Conservation (phyloP, 2,797 vertebrate genomes). For the Cirrhinus molitorella region DNA sequence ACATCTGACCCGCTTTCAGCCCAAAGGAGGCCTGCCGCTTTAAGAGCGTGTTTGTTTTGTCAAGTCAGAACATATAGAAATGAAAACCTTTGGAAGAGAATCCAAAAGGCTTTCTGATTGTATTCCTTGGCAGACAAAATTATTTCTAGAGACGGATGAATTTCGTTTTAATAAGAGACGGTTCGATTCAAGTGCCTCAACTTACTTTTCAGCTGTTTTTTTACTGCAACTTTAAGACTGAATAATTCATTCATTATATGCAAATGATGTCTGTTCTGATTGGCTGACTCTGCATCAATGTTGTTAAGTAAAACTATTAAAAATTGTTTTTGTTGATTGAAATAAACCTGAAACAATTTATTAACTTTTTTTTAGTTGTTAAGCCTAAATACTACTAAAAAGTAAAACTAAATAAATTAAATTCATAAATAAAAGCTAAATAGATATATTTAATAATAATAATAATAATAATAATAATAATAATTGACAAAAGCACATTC, state of each 20-base stretch:
- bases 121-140: slow-evolving; percentile 10
- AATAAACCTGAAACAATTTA: background rate
- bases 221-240: background rate
- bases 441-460: background rate
- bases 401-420: background rate
- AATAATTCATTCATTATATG: background rate
- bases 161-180: background rate
- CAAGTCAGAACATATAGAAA: slow-evolving; percentile 30
- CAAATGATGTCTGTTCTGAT: background rate
- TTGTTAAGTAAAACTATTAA: background rate
- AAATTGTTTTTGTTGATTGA: background rate
- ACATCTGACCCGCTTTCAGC: slow-evolving; percentile 51
- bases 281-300: background rate
- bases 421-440: background rate
- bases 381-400: background rate
- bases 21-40: background rate
- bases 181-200: too few species aligned
- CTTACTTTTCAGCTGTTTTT: background rate
- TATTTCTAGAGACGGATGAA: background rate
- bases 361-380: background rate
- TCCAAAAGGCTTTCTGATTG: slow-evolving; percentile 15
- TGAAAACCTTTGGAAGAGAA: background rate
- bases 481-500: too few species aligned
- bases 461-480: background rate
- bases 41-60: slow-evolving; percentile 24